A percentile compares a stretch with the other conserved stretches of the same genome.
phyloP scores from a whole-genome alignment of 37 sponge, comb jelly and placozoan species.

The Halichondria panicea region DNA sequence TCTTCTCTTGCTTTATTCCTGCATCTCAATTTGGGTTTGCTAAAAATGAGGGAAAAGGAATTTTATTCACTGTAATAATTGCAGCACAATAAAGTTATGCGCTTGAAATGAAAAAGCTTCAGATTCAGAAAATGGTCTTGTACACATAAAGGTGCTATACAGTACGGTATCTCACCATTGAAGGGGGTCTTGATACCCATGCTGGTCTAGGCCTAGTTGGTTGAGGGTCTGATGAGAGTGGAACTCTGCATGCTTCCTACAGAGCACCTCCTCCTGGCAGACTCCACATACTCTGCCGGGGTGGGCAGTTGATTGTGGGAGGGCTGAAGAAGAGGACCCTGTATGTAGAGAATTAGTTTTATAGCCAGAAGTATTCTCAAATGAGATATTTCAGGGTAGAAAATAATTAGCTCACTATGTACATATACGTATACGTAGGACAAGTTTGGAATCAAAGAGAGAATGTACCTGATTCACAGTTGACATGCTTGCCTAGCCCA shows the following conservation, averaged over 20 bases:
- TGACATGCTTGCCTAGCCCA: no score
- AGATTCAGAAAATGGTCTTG: background rate
- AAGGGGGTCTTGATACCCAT: slow-evolving; percentile 54
- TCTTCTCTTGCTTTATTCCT: slow-evolving; percentile 43
- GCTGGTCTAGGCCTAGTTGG: slow-evolving; percentile 51
- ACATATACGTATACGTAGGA: no score
- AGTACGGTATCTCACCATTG: slow-evolving; percentile 60
- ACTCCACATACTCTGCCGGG: slow-evolving; percentile 58
- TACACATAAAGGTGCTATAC: no score
- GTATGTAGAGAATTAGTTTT: no score
- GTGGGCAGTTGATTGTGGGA: slow-evolving; percentile 71
- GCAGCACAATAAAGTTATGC: background rate
- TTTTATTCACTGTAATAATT: background rate
- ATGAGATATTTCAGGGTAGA: no score
- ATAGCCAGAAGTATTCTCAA: no score
- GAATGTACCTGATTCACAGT: no score
- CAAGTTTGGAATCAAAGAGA: no score
- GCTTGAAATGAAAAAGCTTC: background rate
- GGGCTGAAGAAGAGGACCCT: slow-evolving; percentile 69
- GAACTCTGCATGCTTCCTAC: slow-evolving; percentile 47
- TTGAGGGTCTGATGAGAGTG: slow-evolving; percentile 41
- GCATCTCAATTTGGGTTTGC: slow-evolving; percentile 25
- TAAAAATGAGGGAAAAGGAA: slow-evolving; percentile 13
- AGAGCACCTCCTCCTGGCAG: slow-evolving; percentile 22
- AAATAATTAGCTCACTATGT: no score